Conservation (phyloP, 2,113 vertebrate genomes). For the Formicarius rufipectus region DNA sequence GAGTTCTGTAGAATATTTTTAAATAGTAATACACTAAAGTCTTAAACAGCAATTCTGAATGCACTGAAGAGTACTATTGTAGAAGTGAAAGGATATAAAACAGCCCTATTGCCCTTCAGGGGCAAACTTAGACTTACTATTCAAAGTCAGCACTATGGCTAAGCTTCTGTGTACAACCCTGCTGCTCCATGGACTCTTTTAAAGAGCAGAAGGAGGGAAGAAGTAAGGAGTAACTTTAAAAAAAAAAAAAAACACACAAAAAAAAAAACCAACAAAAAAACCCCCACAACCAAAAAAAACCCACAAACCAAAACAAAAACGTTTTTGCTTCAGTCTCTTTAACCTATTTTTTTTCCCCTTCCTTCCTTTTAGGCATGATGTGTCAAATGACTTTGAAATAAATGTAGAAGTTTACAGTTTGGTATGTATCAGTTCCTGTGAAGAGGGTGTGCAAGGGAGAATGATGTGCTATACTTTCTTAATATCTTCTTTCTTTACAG, state of each 20-base stretch:
- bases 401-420: constrained; percentile 89
- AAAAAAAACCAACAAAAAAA: not conserved
- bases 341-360: not conserved
- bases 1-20: not conserved
- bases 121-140: not conserved
- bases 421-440: constrained; percentile 77
- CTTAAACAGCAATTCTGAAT: not conserved
- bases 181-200: not conserved
- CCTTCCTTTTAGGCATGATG: constrained; percentile 79
- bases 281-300: not conserved
- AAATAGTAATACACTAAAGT: not conserved
- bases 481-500: constrained; percentile 66
- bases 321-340: not conserved
- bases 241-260: too few relatives aligned
- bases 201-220: not conserved
- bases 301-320: not conserved
- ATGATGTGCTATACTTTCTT: not conserved
- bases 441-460: not conserved
- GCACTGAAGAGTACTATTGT: too few relatives aligned
- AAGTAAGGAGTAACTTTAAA: not conserved
- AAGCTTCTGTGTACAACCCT: not conserved
- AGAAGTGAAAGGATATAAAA: not conserved
- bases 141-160: not conserved
- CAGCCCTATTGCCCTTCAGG: not conserved
- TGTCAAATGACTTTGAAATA: constrained; percentile 90